Evolutionary conservation across 2,888 invertebrate species (phyloP), one percentile per base, ranked within the genome.

Genomic region (Noctua comes): DNA sequence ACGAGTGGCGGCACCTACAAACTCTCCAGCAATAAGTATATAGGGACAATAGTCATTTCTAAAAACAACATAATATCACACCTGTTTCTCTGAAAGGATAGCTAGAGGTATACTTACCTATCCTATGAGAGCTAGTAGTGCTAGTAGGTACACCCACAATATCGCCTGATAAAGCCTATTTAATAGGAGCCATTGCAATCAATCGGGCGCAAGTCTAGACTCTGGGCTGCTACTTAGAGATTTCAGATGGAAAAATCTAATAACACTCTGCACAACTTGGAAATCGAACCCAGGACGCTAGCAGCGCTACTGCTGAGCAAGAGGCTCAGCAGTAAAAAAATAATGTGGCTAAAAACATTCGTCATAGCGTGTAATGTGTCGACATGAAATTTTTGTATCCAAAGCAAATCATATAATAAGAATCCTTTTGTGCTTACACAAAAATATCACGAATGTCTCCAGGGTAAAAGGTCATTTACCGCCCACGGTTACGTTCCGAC

Each of bases 401-500:
- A 31, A 21, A 27, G 21, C 51, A 43, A 27, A 72, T 31, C 18
- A 16, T 71, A 31, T 24, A 36, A n/a, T 46, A 59, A 54, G 7
- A n/a, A 51, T 27, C n/a, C 27, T 66, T 36, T 71, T 31, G 46
- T 65, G n/a, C 31, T 13, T 40, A 54, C 31, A 81, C 18, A 51
- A 70, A 76, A 79, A 75, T 74, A 73, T 51, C 13, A 71, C 18
- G 40, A 69, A 86, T 80, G 65, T 75, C 84, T 72, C 73, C 1
- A 13, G 68, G 74, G 78, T 59, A 65, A 68, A 80, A 75, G 71
- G 74, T 69, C 36, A 68, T 70, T 66, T 79, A 75, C 78, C 87
- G 68, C 87, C 76, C 57, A 75, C 84, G 65, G 51, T 48, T 48
- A 72, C 18, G 66, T 66, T 43, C 66, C 46, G 13, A 46, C 13